Evolutionary conservation across 2,888 invertebrate genomes (phyloP).

Genomic region (Parnassius orleans): DNA sequence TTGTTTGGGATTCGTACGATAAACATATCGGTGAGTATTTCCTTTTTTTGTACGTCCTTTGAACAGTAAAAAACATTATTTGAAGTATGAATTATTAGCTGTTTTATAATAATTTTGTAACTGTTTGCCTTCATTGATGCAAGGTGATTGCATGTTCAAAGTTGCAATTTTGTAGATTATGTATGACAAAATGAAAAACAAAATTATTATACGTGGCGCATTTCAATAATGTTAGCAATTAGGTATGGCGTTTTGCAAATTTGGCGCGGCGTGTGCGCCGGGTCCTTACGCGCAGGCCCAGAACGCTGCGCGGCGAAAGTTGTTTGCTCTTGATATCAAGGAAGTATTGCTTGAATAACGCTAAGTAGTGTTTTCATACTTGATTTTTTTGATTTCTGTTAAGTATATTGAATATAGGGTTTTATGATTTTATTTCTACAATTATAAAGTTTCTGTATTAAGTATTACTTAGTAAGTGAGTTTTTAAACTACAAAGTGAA

Average conservation of each 20-base stretch:
- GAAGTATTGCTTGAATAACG: conserved; percentile 55
- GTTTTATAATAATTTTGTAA: neutral
- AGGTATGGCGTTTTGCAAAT: conserved; percentile 26
- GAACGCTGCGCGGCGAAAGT: conserved; percentile 59
- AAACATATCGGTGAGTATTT: conserved; percentile 74
- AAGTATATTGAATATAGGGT: no score
- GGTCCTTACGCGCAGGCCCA: conserved; percentile 38
- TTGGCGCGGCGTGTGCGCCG: conserved; percentile 40
- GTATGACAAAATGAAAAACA: conserved; percentile 34
- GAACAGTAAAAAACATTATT: conserved; percentile 1
- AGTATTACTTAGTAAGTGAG: conserved; percentile 30
- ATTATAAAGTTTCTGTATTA: neutral
- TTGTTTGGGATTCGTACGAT: conserved; percentile 76
- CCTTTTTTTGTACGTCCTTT: conserved; percentile 37
- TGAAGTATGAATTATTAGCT: neutral
- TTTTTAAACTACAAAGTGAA: conserved; percentile 11
- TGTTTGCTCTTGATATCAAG: conserved; percentile 71
- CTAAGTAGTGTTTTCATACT: conserved; percentile 25
- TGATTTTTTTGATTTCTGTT: no score
- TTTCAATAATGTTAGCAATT: conserved; percentile 33
- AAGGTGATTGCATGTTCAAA: no score
- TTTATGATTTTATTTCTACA: no score
- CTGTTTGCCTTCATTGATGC: no score
- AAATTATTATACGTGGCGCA: conserved; percentile 29
- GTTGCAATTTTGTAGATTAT: neutral